Evolutionary conservation across 2,888 invertebrate genomes (phyloP), one percentile per base, ranked within the genome.

Genomic region (Chydorus sphaericus): DNA sequence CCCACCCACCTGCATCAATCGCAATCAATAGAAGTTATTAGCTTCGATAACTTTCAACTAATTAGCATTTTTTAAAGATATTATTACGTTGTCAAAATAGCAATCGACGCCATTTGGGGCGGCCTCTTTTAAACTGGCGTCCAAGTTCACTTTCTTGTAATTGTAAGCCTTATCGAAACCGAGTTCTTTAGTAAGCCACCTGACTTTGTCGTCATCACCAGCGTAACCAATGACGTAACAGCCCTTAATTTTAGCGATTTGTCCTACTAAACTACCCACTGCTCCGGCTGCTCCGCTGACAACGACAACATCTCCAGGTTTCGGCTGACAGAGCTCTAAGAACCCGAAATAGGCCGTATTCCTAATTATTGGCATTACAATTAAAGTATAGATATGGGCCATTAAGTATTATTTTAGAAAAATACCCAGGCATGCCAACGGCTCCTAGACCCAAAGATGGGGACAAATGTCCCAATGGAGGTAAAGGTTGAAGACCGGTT

Each of bases 241-340:
- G 33, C 68, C 69, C 68, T 80, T 74, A 52, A 81, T 75, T 71
- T 85, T 86, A 1, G 79, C 86, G 60, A 87, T 82, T 72, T 86
- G 86, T 2, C 85, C 85, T 26, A 84, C 85, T 52, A 81, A 75
- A 58, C 77, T 80, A 5, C 86, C 87, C 11, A 86, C 85, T 36
- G 85, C 85, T 18, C 86, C 86, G 23, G 82, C 85, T 14, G 85
- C 86, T 6, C 80, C 80, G 28, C 78, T 80, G 2, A 87, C 77
- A 1, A 82, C 80, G 14, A 87, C 75, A 1, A 80, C 81, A 68
- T 87, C 85, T 10, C 82, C 84, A 5, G 74, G 62, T 69, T 83
- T 80, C 2, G 85, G 83, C 58, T 78, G 67, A 60, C 83, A 84
- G 57, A 84, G 70, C 62, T 85, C 81, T 59, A 80, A 68, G 11